These are phyloP conservation scores for Plectrocnemia conspersa DNA, from an alignment of 1,140 invertebrate genomes.

Conservation along the genomic window DNA sequence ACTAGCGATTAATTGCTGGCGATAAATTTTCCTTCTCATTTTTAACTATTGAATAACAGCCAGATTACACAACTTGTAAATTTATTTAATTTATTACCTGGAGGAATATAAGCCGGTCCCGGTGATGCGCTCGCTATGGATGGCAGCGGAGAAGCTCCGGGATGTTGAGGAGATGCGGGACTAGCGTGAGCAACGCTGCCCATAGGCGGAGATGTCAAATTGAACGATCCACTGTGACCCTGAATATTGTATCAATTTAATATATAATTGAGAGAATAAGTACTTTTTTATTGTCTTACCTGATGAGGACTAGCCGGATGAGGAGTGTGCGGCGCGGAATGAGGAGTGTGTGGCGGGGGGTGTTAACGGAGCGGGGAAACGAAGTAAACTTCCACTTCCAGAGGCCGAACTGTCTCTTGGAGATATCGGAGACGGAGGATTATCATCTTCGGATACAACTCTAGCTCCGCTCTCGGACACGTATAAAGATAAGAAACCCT, in stretches of 20 bases:
- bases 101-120: constrained; percentile 78
- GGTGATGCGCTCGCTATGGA: constrained; percentile 65
- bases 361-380: constrained; percentile 48
- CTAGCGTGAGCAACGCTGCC: constrained; percentile 37
- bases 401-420: constrained; percentile 38
- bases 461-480: constrained; percentile 82
- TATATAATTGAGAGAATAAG: not conserved
- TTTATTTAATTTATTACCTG: constrained; percentile 46
- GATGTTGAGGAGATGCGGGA: constrained; percentile 40
- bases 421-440: constrained; percentile 87
- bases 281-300: constrained; percentile 27
- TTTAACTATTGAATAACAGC: not conserved
- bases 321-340: constrained; percentile 47
- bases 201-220: constrained; percentile 75
- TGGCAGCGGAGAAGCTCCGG: constrained; percentile 45
- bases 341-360: constrained; percentile 48
- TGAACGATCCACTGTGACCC: constrained; percentile 61
- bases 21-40: no score
- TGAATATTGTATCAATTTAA: constrained; percentile 28
- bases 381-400: constrained; percentile 40
- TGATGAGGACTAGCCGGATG: constrained; percentile 50
- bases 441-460: constrained; percentile 91
- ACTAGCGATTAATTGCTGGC: no score
- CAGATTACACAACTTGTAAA: not conserved
- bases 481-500: constrained; percentile 88